Percentiles rank a stretch among this genome's conserved stretches.
Evolutionary conservation across 2,113 vertebrate genomes (phyloP).

Genomic region (Erythrocercus mccallii): DNA sequence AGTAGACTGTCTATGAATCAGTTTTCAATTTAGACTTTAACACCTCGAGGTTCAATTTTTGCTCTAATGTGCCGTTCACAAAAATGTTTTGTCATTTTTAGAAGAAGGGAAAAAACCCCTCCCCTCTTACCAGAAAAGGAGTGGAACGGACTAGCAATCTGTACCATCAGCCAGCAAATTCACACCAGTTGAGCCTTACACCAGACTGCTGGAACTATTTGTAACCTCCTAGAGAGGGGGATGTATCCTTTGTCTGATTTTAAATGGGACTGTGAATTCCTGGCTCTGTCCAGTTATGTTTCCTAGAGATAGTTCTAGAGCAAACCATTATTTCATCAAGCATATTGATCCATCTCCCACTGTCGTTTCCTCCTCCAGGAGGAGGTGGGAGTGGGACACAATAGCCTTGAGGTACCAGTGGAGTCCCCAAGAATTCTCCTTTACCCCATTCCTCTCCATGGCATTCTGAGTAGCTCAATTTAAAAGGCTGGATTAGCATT

Average conservation of each 20-base stretch:
- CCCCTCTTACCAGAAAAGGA: not conserved
- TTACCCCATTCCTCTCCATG: not conserved
- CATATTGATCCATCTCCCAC: not conserved
- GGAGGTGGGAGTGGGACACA: not conserved
- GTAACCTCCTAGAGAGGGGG: not conserved
- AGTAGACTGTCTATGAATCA: not conserved
- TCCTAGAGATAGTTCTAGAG: not conserved
- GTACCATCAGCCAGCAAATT: not conserved
- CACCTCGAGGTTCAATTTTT: not conserved
- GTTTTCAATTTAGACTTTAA: not conserved
- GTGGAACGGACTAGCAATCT: not conserved
- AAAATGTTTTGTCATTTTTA: not conserved
- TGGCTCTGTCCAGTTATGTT: not conserved
- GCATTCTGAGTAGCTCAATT: not conserved
- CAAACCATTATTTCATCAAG: not conserved
- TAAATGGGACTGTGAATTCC: not conserved
- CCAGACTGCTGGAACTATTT: not conserved
- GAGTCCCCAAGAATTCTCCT: not conserved
- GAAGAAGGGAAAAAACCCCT: not conserved
- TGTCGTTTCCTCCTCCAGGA: not conserved
- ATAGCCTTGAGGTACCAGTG: accelerated
- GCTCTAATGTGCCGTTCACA: not conserved
- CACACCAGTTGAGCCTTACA: not conserved
- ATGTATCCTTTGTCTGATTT: not conserved
- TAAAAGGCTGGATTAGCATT: not conserved